These are phyloP conservation scores for Corythoichthys intestinalis DNA, from an alignment of 2,113 vertebrate species.

Conservation along the genomic window DNA sequence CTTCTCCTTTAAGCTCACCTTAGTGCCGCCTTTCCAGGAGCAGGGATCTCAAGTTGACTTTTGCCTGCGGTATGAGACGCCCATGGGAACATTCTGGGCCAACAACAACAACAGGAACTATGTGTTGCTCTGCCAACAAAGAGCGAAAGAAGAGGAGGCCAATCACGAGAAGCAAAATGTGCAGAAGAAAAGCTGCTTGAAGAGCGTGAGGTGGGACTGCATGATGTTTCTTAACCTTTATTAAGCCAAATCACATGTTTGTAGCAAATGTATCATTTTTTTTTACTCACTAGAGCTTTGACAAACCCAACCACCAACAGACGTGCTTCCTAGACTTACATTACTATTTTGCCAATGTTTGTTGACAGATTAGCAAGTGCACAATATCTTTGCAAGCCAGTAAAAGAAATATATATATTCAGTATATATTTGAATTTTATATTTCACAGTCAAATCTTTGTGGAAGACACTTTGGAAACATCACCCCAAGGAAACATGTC, in stretches of 20 bases:
- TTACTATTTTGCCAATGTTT: background rate
- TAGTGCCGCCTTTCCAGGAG: slow-evolving; percentile 81
- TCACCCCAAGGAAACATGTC: slow-evolving; percentile 26
- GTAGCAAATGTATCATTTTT: no score
- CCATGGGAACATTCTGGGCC: slow-evolving; percentile 86
- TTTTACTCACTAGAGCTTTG: no score
- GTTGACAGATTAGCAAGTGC: background rate
- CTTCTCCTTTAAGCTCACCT: slow-evolving; percentile 86
- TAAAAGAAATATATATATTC: background rate
- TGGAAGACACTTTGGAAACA: slow-evolving; percentile 34
- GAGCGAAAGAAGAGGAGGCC: slow-evolving; percentile 48
- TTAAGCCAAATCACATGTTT: no score
- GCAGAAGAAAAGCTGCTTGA: slow-evolving; percentile 89
- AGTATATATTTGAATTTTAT: slow-evolving; percentile 6
- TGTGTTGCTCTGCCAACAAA: slow-evolving; percentile 80
- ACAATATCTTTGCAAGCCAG: background rate
- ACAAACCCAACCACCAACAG: background rate
- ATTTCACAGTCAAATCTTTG: slow-evolving; percentile 50
- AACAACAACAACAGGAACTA: slow-evolving; percentile 89
- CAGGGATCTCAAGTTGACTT: slow-evolving; percentile 84
- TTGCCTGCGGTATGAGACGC: slow-evolving; percentile 91
- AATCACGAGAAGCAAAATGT: slow-evolving; percentile 65
- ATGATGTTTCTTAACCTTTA: background rate
- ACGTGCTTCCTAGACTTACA: no score
- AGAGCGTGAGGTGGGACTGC: slow-evolving; percentile 77